These are phyloP conservation scores for Eueremaeus valkanovi DNA, from an alignment of 2,888 invertebrate species.

Conservation along the genomic window DNA sequence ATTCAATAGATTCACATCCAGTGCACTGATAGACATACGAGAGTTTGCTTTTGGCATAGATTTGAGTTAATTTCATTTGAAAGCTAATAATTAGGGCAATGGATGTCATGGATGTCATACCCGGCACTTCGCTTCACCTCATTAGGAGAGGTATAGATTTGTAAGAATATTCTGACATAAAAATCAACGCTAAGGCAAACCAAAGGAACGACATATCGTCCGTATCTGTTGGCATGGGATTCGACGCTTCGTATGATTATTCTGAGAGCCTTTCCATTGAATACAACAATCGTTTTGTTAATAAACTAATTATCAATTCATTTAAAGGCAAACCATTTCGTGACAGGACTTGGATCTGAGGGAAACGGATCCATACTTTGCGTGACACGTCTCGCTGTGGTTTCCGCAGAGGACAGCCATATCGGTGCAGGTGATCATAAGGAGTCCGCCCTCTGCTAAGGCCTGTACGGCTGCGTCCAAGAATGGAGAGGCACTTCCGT, in stretches of 20 bases:
- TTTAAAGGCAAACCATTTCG: slow-evolving; percentile 69
- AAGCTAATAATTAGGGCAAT: too few relatives aligned
- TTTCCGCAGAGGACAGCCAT: slow-evolving; percentile 95
- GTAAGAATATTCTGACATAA: slow-evolving; percentile 89
- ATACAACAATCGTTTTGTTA: slow-evolving; percentile 13
- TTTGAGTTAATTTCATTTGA: background rate
- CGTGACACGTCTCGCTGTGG: slow-evolving; percentile 84
- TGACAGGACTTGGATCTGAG: slow-evolving; percentile 82
- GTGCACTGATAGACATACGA: slow-evolving; percentile 39
- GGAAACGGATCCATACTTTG: slow-evolving; percentile 88
- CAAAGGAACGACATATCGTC: slow-evolving; percentile 83
- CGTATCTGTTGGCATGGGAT: slow-evolving; percentile 85
- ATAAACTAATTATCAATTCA: background rate
- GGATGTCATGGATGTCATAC: background rate
- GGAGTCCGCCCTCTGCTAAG: slow-evolving; percentile 57
- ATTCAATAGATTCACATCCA: slow-evolving; percentile 39
- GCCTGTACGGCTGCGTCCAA: slow-evolving; percentile 74
- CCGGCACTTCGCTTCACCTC: slow-evolving; percentile 64
- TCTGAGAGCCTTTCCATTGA: slow-evolving; percentile 67
- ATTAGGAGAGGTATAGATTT: slow-evolving; percentile 70
- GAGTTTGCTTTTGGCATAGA: slow-evolving; percentile 38
- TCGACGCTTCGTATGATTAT: slow-evolving; percentile 87
- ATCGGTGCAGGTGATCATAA: slow-evolving; percentile 95
- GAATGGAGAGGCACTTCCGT: slow-evolving; percentile 90
- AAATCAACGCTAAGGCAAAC: slow-evolving; percentile 91